A percentile compares a stretch with the other conserved stretches of the same genome.
Evolutionary conservation across 2,113 vertebrate genomes (phyloP).

Genomic region (Lasiurus borealis): DNA sequence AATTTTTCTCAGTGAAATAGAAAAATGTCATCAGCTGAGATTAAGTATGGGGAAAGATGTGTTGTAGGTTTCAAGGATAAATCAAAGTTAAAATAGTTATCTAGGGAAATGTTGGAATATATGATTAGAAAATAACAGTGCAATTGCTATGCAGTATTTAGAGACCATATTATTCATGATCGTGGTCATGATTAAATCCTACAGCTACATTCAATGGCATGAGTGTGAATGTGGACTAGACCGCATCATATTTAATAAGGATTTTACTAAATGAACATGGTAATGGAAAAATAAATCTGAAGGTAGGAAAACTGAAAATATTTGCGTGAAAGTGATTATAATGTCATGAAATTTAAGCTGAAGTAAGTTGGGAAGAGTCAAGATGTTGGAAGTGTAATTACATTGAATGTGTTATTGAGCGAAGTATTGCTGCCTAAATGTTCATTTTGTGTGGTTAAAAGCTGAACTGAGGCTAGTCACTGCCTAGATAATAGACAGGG

Average conservation of each 20-base stretch:
- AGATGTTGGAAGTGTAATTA: neutral
- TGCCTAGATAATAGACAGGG: neutral
- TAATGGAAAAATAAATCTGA: neutral
- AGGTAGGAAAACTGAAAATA: neutral
- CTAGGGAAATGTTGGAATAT: neutral
- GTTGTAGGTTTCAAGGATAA: neutral
- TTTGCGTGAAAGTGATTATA: neutral
- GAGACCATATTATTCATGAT: neutral
- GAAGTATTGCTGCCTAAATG: neutral
- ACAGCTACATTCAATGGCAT: slow-evolving; percentile 16
- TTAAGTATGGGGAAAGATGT: neutral
- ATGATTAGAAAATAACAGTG: neutral
- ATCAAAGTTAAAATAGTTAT: neutral
- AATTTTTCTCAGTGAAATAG: slow-evolving; percentile 49
- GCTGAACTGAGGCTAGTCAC: neutral
- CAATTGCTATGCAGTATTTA: neutral
- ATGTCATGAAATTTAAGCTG: neutral
- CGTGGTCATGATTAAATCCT: neutral
- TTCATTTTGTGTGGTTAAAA: neutral
- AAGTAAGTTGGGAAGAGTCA: neutral
- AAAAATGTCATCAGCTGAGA: slow-evolving; percentile 15
- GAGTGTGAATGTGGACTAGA: slow-evolving; percentile 35
- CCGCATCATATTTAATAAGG: slow-evolving; percentile 57
- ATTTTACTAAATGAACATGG: slow-evolving; percentile 33
- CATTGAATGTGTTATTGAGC: neutral